phyloP scores from a whole-genome alignment of 2,113 vertebrate genomes.

The Xenotilapia longispinis region DNA sequence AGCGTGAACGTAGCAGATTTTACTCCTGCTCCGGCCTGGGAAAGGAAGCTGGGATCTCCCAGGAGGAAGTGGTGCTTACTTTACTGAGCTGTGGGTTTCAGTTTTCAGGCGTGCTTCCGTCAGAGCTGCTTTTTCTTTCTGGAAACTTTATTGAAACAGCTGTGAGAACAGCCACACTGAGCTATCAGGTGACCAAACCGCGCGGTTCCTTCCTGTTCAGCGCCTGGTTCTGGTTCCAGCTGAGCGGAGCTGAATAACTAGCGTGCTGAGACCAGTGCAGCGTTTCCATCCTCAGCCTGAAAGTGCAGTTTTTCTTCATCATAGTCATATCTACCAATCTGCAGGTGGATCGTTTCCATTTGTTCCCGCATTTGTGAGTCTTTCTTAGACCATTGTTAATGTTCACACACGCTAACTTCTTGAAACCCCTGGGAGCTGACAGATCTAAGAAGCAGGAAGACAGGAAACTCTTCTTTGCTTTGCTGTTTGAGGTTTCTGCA shows the following conservation, averaged over 20 bases:
- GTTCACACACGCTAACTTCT: neutral
- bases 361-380: neutral
- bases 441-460: neutral
- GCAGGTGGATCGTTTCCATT: neutral
- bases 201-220: neutral
- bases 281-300: neutral
- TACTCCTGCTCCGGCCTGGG: neutral
- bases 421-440: neutral
- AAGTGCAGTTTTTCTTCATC: neutral
- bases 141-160: neutral
- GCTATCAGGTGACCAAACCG: neutral
- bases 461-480: fast-evolving
- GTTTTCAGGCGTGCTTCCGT: neutral
- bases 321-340: neutral
- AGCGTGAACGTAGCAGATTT: fast-evolving
- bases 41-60: neutral
- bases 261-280: neutral
- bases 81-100: neutral
- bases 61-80: neutral
- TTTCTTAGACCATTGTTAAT: neutral
- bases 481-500: neutral
- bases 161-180: neutral
- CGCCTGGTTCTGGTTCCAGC: neutral
- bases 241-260: neutral
- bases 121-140: neutral